Conservation (phyloP, 2,888 invertebrate genomes). For the Tuberolachnus salignus region DNA sequence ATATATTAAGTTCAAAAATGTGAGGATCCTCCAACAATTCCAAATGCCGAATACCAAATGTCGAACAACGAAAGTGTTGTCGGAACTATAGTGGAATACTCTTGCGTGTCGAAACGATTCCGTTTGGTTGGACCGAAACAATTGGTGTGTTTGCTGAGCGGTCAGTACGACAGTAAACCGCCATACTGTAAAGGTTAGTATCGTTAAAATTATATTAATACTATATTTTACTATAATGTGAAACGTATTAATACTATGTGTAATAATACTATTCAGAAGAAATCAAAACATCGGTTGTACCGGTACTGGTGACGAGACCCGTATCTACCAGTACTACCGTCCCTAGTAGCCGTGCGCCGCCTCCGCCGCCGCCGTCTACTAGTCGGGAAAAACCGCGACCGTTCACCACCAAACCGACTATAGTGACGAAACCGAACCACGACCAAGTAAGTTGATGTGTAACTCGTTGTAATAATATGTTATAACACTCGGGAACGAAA, state of each 20-base stretch:
- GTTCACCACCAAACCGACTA: slow-evolving; percentile 61
- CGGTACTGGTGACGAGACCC: slow-evolving; percentile 59
- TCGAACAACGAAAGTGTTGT: slow-evolving; percentile 68
- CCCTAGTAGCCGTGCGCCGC: slow-evolving; percentile 39
- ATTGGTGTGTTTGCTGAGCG: slow-evolving; percentile 75
- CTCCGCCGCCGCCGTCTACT: not conserved
- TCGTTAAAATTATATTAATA: no score
- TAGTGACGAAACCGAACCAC: slow-evolving; percentile 26
- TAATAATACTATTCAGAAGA: slow-evolving; percentile 64
- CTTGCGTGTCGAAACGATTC: slow-evolving; percentile 72
- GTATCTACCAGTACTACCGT: slow-evolving; percentile 60
- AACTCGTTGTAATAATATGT: not conserved
- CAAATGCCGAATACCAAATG: slow-evolving; percentile 68
- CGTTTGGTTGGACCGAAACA: slow-evolving; percentile 72
- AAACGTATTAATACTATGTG: not conserved
- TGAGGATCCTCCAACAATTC: slow-evolving; percentile 71
- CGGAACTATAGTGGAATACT: slow-evolving; percentile 78
- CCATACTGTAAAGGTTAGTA: slow-evolving; percentile 73
- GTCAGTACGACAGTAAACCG: slow-evolving; percentile 78
- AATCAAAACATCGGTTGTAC: slow-evolving; percentile 63
- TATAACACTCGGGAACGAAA: not conserved
- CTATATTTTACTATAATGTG: no score
- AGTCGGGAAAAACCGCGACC: slow-evolving; percentile 60
- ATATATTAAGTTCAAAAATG: slow-evolving; percentile 72
- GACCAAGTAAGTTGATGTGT: slow-evolving; percentile 32